Conservation (phyloP, 2,888 invertebrate genomes). For the Lapara coniferarum region DNA sequence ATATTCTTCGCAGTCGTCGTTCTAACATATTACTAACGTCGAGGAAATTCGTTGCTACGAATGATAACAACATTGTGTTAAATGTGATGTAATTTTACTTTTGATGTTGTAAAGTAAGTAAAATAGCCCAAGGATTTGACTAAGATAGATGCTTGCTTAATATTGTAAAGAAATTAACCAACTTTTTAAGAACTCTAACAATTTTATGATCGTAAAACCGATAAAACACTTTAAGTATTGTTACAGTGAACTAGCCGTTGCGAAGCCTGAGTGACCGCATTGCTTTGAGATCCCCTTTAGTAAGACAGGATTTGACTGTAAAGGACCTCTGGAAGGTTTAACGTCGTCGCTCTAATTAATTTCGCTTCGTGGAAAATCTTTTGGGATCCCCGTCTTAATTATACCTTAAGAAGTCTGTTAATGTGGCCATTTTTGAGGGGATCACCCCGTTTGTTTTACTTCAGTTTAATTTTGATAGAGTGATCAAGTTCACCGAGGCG, state of each 20-base stretch:
- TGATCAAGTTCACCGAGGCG: not conserved
- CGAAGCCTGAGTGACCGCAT: not conserved
- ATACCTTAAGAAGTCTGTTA: constrained; percentile 31
- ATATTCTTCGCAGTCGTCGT: not conserved
- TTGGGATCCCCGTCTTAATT: constrained; percentile 35
- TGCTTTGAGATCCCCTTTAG: not conserved
- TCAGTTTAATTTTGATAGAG: constrained; percentile 9
- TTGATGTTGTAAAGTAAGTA: not conserved
- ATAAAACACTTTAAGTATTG: constrained; percentile 1
- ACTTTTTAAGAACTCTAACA: not conserved
- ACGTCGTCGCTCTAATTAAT: constrained; percentile 47
- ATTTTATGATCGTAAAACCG: not conserved
- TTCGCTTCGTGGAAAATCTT: constrained; percentile 43
- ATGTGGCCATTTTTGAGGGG: constrained; percentile 9
- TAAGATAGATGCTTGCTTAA: not conserved
- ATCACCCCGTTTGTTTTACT: constrained; percentile 5
- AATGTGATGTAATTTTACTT: not conserved
- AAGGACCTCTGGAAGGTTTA: constrained; percentile 38
- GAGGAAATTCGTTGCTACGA: no score
- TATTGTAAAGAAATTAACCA: constrained; percentile 1
- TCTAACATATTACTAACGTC: not conserved
- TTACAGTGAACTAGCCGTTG: not conserved
- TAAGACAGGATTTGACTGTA: not conserved
- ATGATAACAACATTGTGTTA: not conserved
- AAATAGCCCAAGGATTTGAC: not conserved